Evolutionary conservation across 2,797 vertebrate species (phyloP).

Genomic region (Yasuhikotakia modesta): DNA sequence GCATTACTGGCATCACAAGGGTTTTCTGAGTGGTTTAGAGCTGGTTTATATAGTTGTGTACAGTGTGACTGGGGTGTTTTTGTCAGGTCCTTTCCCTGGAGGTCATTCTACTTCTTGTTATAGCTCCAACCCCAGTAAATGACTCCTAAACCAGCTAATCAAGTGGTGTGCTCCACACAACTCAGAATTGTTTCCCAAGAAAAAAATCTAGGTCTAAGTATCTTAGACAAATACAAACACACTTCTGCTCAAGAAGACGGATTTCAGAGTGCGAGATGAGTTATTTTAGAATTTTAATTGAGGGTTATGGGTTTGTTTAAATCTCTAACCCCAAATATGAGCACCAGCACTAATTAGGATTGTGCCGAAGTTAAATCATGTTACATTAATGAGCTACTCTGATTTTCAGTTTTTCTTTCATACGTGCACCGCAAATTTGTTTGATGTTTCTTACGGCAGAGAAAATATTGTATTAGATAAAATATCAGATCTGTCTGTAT

Average conservation of each 20-base stretch:
- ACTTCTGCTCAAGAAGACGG: no score
- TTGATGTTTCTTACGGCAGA: slow-evolving; percentile 12
- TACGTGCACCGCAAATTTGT: neutral
- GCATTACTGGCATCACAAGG: no score
- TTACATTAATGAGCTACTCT: neutral
- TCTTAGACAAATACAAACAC: neutral
- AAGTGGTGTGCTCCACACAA: no score
- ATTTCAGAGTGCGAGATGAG: neutral
- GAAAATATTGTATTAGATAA: slow-evolving; percentile 1
- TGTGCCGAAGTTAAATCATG: neutral
- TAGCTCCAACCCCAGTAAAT: no score
- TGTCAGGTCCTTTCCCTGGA: no score
- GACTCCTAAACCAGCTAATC: no score
- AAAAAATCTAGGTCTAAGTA: neutral
- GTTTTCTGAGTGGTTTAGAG: no score
- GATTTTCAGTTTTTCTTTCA: neutral
- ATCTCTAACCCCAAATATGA: neutral
- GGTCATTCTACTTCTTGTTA: no score
- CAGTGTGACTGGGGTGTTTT: no score
- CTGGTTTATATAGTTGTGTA: no score
- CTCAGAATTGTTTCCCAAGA: neutral
- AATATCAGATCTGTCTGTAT: neutral
- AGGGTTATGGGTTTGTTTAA: neutral
- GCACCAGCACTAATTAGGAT: neutral
- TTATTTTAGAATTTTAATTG: neutral